These are phyloP conservation scores for Protobothrops flavoviridis DNA, from an alignment of 2,113 vertebrate species.

Conservation along the genomic window DNA sequence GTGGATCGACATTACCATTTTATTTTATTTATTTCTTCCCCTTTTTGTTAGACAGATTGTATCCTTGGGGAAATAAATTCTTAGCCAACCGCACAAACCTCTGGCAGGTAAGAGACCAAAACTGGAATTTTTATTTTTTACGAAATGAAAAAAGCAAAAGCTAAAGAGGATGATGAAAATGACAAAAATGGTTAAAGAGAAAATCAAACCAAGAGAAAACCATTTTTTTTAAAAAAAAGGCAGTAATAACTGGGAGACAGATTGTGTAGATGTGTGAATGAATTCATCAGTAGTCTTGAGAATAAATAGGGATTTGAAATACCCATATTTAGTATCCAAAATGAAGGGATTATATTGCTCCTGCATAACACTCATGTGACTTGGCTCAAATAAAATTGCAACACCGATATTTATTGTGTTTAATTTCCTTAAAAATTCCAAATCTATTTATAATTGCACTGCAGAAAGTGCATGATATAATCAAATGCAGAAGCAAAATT, in stretches of 20 bases:
- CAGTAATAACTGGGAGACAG: neutral
- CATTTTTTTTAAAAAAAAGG: neutral
- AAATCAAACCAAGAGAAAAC: neutral
- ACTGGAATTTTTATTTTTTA: neutral
- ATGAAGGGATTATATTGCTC: neutral
- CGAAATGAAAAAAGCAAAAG: neutral
- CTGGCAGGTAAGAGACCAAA: conserved; percentile 84
- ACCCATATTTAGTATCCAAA: neutral
- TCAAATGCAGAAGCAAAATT: neutral
- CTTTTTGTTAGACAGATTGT: conserved; percentile 77
- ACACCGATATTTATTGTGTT: neutral
- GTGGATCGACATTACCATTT: neutral
- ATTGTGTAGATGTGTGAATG: neutral
- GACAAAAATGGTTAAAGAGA: neutral
- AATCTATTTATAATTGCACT: neutral
- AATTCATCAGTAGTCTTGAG: neutral
- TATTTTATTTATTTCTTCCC: neutral
- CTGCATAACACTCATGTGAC: neutral
- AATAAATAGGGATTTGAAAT: neutral
- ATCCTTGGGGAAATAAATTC: conserved; percentile 95
- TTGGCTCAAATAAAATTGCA: neutral
- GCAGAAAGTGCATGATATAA: neutral
- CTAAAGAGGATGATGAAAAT: neutral
- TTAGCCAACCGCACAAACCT: conserved; percentile 88
- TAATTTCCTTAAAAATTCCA: neutral